Evolutionary conservation across 2,888 invertebrate genomes (phyloP).

Genomic region (Rhingia rostrata): DNA sequence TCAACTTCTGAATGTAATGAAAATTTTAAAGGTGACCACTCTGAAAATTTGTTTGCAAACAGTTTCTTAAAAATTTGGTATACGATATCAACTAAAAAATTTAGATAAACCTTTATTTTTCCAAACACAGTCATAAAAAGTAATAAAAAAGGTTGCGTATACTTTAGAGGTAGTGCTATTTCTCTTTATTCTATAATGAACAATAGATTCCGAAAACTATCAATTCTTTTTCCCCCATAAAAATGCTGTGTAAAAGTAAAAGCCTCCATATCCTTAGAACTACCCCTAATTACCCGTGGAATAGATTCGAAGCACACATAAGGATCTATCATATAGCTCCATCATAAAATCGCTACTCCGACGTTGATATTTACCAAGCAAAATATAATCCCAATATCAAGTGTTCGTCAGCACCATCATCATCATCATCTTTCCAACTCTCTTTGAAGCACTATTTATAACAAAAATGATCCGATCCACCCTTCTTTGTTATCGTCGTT

Average conservation of each 20-base stretch:
- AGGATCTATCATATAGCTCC: not conserved
- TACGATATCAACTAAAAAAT: too few species aligned
- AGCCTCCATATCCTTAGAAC: not conserved
- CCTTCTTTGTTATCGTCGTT: conserved; percentile 46
- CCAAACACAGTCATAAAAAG: not conserved
- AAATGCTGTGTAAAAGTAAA: conserved; percentile 14
- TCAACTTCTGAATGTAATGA: too few species aligned
- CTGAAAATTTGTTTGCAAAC: too few species aligned
- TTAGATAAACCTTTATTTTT: not conserved
- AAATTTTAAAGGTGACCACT: too few species aligned
- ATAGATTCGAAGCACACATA: conserved; percentile 12
- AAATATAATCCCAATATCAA: conserved; percentile 23
- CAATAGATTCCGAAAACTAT: not conserved
- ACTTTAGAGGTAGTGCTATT: not conserved
- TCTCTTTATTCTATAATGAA: not conserved
- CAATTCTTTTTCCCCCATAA: conserved; percentile 5
- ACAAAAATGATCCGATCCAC: conserved; percentile 21
- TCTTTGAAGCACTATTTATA: conserved; percentile 34
- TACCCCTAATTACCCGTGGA: conserved; percentile 21
- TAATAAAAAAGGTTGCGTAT: conserved; percentile 20
- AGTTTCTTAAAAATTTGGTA: too few species aligned
- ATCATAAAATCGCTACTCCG: conserved; percentile 12
- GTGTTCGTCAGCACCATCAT: conserved; percentile 21
- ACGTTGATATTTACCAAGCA: conserved; percentile 1
- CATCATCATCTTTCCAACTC: conserved; percentile 18